These are phyloP conservation scores for Scaptomyza polygonia DNA, from an alignment of 2,888 invertebrate species.

Conservation along the genomic window DNA sequence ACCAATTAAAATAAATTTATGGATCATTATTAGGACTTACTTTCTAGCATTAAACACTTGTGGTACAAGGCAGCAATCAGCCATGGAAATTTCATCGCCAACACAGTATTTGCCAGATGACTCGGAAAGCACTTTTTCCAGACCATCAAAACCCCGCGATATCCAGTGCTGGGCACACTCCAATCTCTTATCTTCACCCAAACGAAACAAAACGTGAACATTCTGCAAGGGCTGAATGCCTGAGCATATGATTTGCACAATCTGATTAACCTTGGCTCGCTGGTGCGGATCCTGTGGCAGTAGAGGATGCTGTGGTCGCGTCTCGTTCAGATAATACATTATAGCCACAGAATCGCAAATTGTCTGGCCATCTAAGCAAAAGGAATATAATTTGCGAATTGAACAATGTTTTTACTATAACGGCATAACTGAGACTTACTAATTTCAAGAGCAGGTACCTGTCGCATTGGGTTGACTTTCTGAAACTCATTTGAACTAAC, in stretches of 20 bases:
- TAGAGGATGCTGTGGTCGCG: constrained; percentile 91
- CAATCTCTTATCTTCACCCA: constrained; percentile 93
- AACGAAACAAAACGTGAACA: constrained; percentile 91
- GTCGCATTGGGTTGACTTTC: constrained; percentile 96
- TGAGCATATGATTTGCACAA: constrained; percentile 95
- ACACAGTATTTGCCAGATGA: constrained; percentile 96
- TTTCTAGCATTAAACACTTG: constrained; percentile 95
- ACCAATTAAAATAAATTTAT: neutral
- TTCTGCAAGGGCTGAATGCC: constrained; percentile 99
- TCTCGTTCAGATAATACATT: constrained; percentile 97
- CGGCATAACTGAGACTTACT: constrained; percentile 85
- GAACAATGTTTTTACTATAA: fast-evolving
- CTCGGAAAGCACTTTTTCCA: constrained; percentile 92
- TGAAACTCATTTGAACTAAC: constrained; percentile 92
- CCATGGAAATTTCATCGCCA: constrained; percentile 96
- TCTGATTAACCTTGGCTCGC: constrained; percentile 95
- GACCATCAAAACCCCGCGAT: constrained; percentile 92
- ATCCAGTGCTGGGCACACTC: constrained; percentile 98
- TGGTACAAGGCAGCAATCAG: constrained; percentile 97
- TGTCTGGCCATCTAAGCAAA: constrained; percentile 87
- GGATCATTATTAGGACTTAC: constrained; percentile 1
- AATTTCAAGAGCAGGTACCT: constrained; percentile 95
- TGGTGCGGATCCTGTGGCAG: constrained; percentile 94
- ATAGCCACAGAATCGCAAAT: constrained; percentile 92
- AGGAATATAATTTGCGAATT: too few relatives aligned